These are phyloP conservation scores for Orientallactaga sibirica DNA, from an alignment of 2,797 vertebrate species.

Conservation along the genomic window DNA sequence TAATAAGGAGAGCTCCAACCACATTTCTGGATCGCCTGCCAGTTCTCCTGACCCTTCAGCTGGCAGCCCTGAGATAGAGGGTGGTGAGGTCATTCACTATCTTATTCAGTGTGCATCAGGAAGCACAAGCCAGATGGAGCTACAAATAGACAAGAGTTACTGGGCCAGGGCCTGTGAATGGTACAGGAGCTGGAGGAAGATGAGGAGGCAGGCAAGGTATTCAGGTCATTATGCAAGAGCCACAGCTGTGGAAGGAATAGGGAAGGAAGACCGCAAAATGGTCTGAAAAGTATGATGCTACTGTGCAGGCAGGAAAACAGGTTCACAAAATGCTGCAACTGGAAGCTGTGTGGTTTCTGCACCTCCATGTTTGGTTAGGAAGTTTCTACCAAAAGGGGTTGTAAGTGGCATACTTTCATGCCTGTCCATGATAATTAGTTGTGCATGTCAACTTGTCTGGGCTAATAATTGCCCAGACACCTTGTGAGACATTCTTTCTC, in stretches of 20 bases:
- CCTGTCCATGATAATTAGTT: background rate
- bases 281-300: background rate
- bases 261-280: background rate
- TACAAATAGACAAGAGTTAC: background rate
- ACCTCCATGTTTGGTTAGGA: fast-evolving
- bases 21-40: background rate
- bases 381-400: background rate
- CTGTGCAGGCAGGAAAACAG: background rate
- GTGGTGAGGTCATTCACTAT: background rate
- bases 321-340: background rate
- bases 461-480: background rate
- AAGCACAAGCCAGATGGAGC: background rate
- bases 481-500: background rate
- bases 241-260: background rate
- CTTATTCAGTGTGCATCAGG: background rate
- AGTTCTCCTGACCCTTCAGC: background rate
- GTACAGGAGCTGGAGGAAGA: background rate
- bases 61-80: background rate
- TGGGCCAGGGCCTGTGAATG: background rate
- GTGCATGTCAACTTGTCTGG: background rate
- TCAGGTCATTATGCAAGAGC: background rate
- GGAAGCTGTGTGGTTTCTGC: background rate
- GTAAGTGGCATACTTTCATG: background rate
- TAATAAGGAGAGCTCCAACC: background rate
- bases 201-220: background rate